phyloP scores from a whole-genome alignment of 2,113 vertebrate genomes.

The Athene noctua region DNA sequence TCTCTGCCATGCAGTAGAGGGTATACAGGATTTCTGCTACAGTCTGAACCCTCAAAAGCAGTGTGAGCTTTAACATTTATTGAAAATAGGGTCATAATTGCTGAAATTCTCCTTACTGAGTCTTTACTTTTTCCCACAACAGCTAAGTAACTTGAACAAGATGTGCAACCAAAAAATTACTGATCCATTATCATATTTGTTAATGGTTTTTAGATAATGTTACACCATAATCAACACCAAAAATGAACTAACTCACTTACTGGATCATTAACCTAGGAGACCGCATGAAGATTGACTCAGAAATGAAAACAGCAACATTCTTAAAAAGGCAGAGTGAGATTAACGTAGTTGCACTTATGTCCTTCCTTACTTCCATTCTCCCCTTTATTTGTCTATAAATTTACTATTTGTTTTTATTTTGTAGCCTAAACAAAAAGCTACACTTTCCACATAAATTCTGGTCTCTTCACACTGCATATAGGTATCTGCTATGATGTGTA shows the following conservation, averaged over 20 bases:
- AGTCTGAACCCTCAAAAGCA: not conserved
- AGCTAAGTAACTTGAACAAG: not conserved
- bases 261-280: not conserved
- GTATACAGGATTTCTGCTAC: not conserved
- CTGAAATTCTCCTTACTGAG: not conserved
- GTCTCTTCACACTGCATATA: not conserved
- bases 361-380: not conserved
- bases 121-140: not conserved
- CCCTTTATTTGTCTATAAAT: not conserved
- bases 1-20: not conserved
- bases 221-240: slow-evolving; percentile 25
- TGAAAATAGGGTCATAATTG: not conserved
- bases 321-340: slow-evolving; percentile 36
- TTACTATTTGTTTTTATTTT: not conserved
- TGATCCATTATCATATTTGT: not conserved
- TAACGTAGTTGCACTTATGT: not conserved
- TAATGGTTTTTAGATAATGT: slow-evolving; percentile 27
- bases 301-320: not conserved
- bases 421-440: not conserved
- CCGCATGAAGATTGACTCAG: not conserved
- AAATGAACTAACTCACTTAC: not conserved
- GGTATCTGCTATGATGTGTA: not conserved
- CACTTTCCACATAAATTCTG: not conserved
- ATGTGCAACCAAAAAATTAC: not conserved
- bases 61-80: not conserved